Percentiles rank a stretch among this genome's conserved stretches.
Conservation (phyloP, 2,797 vertebrate species). For the Sylvia borin region DNA sequence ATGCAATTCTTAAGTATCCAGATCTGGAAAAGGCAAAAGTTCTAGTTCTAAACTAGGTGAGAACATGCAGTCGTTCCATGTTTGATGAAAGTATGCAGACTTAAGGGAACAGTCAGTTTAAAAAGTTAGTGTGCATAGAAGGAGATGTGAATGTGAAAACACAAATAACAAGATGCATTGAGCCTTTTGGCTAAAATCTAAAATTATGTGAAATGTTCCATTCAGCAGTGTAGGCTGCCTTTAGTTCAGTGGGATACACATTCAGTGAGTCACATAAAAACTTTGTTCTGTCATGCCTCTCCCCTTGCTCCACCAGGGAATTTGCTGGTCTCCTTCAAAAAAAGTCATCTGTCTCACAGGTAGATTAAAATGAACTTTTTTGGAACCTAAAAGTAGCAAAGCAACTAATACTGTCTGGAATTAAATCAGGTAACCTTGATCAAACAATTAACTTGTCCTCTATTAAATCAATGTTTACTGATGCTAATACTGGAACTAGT, state of each 20-base stretch:
- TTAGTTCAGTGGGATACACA: background rate
- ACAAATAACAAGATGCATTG: background rate
- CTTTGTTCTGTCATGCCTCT: background rate
- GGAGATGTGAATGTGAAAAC: background rate
- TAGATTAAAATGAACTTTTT: slow-evolving; percentile 36
- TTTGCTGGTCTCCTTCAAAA: background rate
- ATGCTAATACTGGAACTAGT: slow-evolving; percentile 13
- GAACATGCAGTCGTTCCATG: background rate
- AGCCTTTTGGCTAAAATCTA: background rate
- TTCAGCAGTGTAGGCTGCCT: background rate
- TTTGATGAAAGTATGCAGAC: background rate
- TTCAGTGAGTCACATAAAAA: background rate
- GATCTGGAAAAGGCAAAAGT: background rate
- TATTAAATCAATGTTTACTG: slow-evolving; percentile 47
- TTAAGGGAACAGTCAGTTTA: background rate
- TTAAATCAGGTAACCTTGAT: slow-evolving; percentile 27
- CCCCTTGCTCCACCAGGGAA: background rate
- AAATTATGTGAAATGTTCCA: background rate
- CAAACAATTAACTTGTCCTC: slow-evolving; percentile 41
- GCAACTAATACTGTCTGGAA: background rate
- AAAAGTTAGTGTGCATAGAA: background rate
- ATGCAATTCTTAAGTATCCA: background rate
- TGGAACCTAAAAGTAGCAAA: slow-evolving; percentile 10
- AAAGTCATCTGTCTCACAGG: background rate
- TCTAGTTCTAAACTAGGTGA: background rate